Evolutionary conservation across 2,113 vertebrate genomes (phyloP), one percentile per base, ranked within the genome.

Genomic region (Tympanuchus pallidicinctus): DNA sequence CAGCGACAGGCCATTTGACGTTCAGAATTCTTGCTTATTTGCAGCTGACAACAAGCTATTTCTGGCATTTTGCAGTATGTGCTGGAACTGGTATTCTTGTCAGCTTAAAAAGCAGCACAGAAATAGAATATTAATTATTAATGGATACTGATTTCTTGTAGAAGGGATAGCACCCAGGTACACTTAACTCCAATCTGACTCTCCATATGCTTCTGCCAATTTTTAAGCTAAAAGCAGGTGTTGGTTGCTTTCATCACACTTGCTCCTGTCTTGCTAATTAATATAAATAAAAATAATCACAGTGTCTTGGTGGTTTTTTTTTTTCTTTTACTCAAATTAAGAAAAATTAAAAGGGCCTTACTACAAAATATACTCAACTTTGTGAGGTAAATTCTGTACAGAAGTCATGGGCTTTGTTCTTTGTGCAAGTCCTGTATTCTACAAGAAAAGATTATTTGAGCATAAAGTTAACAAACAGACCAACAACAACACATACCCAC

Each of bases 1-100:
- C 3, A 14, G 66, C 2, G 12, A 64, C 64, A 83, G 52, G 47
- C 52, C 0, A 0, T 43, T 48, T 74, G 78, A 61, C 10, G 24
- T 67, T 67, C 13, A 6, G 34, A 65, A 60, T 28, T 82, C 38
- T 27, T 42, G 25, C 57, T 10, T 2, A 0, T 56, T 86, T 79
- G 47, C 48, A 90, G 57, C 47, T 92, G 86, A 82, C 52, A 69
- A 64, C 54, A 42, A 50, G 28, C 59, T 57, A 11, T 61, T 82
- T 73, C 72, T 88, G 83, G 21, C 24, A 32, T 67, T 90, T 86
- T 8, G 1, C 34, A 42, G 50, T 27, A 32, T 45, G 63, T 25
- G 47, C 40, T 60, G 22, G 40, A 74, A 6, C 25, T 71, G 65
- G 15, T 52, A 11, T 8, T 78, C 38, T 67, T 10, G 3, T 47